Percentiles rank a stretch among this genome's conserved stretches.
Conservation (phyloP, 2,888 invertebrate species). For the Dasysyrphus albostriatus region DNA sequence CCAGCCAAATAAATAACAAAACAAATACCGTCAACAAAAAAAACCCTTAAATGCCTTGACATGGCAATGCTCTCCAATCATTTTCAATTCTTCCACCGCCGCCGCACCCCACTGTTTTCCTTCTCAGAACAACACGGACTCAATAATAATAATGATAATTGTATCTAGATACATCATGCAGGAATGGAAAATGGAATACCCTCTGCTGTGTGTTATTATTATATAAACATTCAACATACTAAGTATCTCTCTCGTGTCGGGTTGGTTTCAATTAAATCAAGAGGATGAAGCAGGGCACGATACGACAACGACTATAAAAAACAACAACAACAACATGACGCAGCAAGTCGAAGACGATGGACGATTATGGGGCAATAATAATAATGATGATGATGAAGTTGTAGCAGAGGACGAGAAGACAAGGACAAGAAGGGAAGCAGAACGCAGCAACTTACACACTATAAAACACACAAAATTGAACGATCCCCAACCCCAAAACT, state of each 20-base stretch:
- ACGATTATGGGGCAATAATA: conserved; percentile 26
- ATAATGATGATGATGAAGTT: neutral
- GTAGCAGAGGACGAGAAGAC: neutral
- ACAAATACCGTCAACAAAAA: too few species aligned
- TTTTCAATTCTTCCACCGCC: neutral
- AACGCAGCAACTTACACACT: conserved; percentile 15
- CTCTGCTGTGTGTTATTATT: conserved; percentile 60
- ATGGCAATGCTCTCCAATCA: conserved; percentile 49
- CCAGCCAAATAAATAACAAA: neutral
- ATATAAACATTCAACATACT: conserved; percentile 68
- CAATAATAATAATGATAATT: conserved; percentile 65
- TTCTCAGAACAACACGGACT: neutral
- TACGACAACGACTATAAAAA: conserved; percentile 25
- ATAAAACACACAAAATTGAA: conserved; percentile 32
- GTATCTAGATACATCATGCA: conserved; percentile 65
- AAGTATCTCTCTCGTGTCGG: conserved; percentile 52
- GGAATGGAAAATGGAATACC: conserved; percentile 36
- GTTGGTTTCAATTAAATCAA: conserved; percentile 71
- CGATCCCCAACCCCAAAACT: conserved; percentile 47
- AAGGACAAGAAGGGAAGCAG: neutral
- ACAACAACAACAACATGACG: conserved; percentile 5
- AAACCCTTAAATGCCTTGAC: conserved; percentile 35
- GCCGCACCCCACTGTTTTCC: neutral
- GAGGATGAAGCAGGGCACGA: conserved; percentile 45
- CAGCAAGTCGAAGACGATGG: conserved; percentile 1